Evolutionary conservation across 2,888 invertebrate genomes (phyloP).

Genomic region (Camptogramma bilineatum): DNA sequence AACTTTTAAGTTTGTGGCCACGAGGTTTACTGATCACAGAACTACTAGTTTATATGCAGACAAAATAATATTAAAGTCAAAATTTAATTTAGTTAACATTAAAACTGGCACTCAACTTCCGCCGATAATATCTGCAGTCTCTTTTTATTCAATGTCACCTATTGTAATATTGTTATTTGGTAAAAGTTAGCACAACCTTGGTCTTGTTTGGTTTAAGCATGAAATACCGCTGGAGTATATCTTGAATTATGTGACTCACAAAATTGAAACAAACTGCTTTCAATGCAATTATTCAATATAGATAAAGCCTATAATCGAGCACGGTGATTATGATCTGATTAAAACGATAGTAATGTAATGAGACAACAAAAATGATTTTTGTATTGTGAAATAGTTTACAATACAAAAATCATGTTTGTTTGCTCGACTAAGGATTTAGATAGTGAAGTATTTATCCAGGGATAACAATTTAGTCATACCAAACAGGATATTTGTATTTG

Average conservation of each 20-base stretch:
- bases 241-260: slow-evolving; percentile 2
- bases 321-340: no score
- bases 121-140: slow-evolving; percentile 48
- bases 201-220: slow-evolving; percentile 45
- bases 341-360: no score
- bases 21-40: no score
- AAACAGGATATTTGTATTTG: slow-evolving; percentile 14
- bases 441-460: neutral
- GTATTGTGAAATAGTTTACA: no score
- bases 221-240: slow-evolving; percentile 8
- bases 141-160: slow-evolving; percentile 59
- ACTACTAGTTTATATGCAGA: no score
- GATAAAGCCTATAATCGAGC: no score
- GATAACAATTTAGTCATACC: slow-evolving; percentile 13
- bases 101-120: slow-evolving; percentile 42
- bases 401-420: no score
- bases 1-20: no score
- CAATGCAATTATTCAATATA: no score
- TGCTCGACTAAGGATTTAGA: no score
- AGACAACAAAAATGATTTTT: no score
- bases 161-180: slow-evolving; percentile 65
- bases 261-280: slow-evolving; percentile 1
- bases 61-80: neutral
- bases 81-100: neutral
- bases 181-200: slow-evolving; percentile 58